A percentile compares a stretch with the other conserved stretches of the same genome.
Evolutionary conservation across 2,797 vertebrate genomes (phyloP).

Genomic region (Crenuchus spilurus): DNA sequence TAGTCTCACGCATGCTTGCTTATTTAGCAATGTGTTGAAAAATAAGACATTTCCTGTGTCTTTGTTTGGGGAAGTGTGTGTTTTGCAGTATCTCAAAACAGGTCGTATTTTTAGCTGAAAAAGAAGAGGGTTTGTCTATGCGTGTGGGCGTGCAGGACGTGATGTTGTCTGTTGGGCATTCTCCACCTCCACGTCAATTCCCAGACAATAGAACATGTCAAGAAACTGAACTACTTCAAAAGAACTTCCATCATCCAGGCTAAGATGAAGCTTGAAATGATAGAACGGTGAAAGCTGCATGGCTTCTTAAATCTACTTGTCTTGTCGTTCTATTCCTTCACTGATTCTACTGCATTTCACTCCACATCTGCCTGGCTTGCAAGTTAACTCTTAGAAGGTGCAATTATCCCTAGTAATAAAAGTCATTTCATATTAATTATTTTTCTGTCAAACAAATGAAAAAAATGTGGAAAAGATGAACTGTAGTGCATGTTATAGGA

Average conservation of each 20-base stretch:
- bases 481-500: too few species aligned
- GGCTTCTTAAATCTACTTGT: not conserved
- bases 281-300: not conserved
- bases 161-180: not conserved
- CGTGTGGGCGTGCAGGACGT: not conserved
- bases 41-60: constrained; percentile 71
- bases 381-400: not conserved
- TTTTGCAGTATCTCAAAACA: constrained; percentile 72
- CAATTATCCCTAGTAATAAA: not conserved
- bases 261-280: not conserved
- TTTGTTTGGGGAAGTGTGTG: constrained; percentile 68
- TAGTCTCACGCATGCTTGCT: constrained; percentile 69
- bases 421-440: too few species aligned
- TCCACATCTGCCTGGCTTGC: not conserved
- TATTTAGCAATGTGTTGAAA: constrained; percentile 62
- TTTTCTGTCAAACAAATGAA: too few species aligned
- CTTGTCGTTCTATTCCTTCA: not conserved
- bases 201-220: not conserved
- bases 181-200: not conserved
- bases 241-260: not conserved
- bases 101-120: constrained; percentile 76
- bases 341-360: not conserved
- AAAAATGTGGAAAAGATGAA: too few species aligned
- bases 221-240: constrained; percentile 3
- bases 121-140: not conserved